These are phyloP conservation scores for Illadopsis cleaveri DNA, from an alignment of 2,113 vertebrate species.

Conservation along the genomic window DNA sequence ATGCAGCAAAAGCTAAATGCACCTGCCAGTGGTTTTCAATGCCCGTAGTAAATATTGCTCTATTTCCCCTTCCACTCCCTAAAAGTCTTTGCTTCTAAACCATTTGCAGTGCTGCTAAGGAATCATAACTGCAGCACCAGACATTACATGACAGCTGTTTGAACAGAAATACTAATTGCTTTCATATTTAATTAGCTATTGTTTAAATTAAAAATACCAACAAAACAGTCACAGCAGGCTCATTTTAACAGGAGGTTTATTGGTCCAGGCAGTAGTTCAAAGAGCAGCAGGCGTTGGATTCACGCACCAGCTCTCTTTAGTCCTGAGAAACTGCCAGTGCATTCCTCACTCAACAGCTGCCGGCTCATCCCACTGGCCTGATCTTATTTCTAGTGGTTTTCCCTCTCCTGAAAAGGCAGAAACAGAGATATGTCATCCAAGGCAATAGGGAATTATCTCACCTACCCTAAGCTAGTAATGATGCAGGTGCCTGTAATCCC, in stretches of 20 bases:
- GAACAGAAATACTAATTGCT: constrained; percentile 66
- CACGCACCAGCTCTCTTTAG: neutral
- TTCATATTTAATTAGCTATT: constrained; percentile 74
- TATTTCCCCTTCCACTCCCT: neutral
- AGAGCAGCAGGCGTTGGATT: constrained; percentile 29
- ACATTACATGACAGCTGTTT: constrained; percentile 69
- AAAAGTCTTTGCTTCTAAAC: constrained; percentile 36
- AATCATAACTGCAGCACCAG: constrained; percentile 40
- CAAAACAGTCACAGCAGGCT: constrained; percentile 63
- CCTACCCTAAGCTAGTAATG: neutral
- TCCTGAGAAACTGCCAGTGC: constrained; percentile 22
- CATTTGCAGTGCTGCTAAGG: constrained; percentile 30
- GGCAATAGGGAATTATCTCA: neutral
- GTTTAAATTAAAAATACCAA: constrained; percentile 70
- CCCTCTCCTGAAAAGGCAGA: neutral
- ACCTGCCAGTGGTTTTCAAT: neutral
- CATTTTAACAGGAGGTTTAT: constrained; percentile 56
- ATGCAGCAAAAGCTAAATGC: neutral
- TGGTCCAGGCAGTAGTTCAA: constrained; percentile 37
- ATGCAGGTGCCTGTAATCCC: neutral
- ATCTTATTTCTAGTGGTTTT: neutral
- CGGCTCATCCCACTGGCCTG: neutral
- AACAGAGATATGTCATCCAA: neutral
- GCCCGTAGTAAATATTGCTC: neutral
- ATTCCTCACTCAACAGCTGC: constrained; percentile 9